These are phyloP conservation scores for Zelostemma sp. DNA, from an alignment of 1,140 invertebrate species.

Conservation along the genomic window DNA sequence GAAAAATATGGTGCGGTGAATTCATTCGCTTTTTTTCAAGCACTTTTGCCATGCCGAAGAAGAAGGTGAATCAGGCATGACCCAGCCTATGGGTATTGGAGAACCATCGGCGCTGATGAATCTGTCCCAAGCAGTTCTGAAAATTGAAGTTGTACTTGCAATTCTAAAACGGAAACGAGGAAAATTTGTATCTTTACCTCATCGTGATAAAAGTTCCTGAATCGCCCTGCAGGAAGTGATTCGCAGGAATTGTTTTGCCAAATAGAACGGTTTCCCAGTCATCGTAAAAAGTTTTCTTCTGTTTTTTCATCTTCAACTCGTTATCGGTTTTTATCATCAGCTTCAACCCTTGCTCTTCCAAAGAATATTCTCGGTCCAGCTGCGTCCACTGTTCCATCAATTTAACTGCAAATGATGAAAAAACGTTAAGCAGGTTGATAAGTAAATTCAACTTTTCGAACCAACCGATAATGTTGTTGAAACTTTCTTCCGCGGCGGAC, in stretches of 20 bases:
- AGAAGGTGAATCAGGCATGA: constrained; percentile 65
- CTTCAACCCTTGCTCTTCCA: constrained; percentile 65
- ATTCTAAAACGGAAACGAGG: background rate
- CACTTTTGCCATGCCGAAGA: constrained; percentile 64
- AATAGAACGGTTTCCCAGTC: constrained; percentile 63
- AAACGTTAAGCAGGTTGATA: too few species aligned
- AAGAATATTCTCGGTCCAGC: constrained; percentile 61
- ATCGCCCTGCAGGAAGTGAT: constrained; percentile 57
- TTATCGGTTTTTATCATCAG: constrained; percentile 65
- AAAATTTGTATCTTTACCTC: constrained; percentile 48
- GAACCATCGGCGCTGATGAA: constrained; percentile 63
- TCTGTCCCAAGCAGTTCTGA: constrained; percentile 72
- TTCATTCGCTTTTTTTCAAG: constrained; percentile 55
- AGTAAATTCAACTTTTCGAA: too few species aligned
- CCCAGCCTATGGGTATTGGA: constrained; percentile 72
- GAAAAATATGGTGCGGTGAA: constrained; percentile 23
- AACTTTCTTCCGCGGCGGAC: constrained; percentile 58
- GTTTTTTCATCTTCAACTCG: constrained; percentile 56
- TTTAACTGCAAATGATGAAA: constrained; percentile 48
- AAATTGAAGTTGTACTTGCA: too few species aligned
- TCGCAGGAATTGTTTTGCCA: constrained; percentile 47
- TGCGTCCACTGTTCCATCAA: constrained; percentile 59
- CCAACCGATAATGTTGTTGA: constrained; percentile 64
- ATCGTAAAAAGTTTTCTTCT: constrained; percentile 55
- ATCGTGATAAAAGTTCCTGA: constrained; percentile 62